phyloP scores from a whole-genome alignment of 1,140 invertebrate genomes.

The Drosophila cardini region DNA sequence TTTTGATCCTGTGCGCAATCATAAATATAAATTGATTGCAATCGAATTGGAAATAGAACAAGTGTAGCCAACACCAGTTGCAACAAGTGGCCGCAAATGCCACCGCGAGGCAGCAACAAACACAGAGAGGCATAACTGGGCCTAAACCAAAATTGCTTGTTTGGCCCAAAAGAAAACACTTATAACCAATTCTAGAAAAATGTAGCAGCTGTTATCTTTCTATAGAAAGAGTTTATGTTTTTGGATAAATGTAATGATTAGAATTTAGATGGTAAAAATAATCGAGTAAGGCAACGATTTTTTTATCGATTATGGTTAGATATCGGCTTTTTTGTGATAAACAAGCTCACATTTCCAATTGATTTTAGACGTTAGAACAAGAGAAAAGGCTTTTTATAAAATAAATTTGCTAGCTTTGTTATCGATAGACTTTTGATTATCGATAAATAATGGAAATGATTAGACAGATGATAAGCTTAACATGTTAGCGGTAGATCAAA shows the following conservation, averaged over 20 bases:
- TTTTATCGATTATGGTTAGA: neutral
- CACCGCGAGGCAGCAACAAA: neutral
- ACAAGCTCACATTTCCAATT: too few relatives aligned
- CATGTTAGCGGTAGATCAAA: too few relatives aligned
- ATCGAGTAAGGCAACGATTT: too few relatives aligned
- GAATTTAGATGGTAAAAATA: too few relatives aligned
- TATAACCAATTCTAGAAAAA: neutral
- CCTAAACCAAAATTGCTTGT: neutral
- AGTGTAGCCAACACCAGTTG: constrained; percentile 10
- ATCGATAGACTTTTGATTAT: neutral
- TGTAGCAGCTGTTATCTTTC: constrained; percentile 3
- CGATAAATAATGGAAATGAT: too few relatives aligned
- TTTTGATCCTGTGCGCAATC: constrained; percentile 44
- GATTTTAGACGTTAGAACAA: too few relatives aligned
- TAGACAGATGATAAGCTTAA: too few relatives aligned
- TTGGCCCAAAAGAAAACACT: neutral
- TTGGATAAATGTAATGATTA: too few relatives aligned
- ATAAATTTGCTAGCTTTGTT: too few relatives aligned
- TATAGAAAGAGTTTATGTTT: neutral
- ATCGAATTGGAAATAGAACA: constrained; percentile 26
- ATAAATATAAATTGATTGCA: constrained; percentile 66
- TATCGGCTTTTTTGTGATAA: too few relatives aligned
- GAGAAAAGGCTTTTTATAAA: too few relatives aligned
- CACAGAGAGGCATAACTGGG: constrained; percentile 16
- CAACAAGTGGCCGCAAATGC: constrained; percentile 31